A percentile compares a stretch with the other conserved stretches of the same genome.
Conservation (phyloP, 2,113 vertebrate species). For the Corvus cornix region DNA sequence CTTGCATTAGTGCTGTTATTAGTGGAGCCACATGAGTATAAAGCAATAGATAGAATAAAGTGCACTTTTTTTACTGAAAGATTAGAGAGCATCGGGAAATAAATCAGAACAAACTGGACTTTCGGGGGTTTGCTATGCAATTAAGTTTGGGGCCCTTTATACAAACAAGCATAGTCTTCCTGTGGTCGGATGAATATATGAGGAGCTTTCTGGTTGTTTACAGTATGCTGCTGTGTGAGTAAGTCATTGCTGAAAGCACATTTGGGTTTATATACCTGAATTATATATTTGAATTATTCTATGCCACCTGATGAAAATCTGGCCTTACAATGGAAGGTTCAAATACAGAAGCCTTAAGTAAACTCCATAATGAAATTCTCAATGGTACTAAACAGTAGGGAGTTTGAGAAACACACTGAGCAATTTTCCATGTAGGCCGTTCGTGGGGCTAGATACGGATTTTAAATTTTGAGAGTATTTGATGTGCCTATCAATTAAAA, state of each 20-base stretch:
- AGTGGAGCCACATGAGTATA: background rate
- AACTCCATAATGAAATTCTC: background rate
- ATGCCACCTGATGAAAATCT: background rate
- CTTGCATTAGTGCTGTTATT: background rate
- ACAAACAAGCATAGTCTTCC: background rate
- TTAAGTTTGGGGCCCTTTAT: background rate
- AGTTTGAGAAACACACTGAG: background rate
- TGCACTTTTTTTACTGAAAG: background rate
- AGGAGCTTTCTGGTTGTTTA: background rate
- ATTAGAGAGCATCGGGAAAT: background rate
- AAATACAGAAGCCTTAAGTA: background rate
- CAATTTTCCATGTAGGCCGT: background rate
- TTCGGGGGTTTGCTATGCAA: background rate
- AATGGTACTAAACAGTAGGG: background rate
- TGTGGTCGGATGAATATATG: background rate
- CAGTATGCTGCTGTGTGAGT: background rate
- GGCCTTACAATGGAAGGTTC: background rate
- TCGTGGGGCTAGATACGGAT: accelerated
- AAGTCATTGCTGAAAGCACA: background rate
- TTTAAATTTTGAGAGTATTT: background rate
- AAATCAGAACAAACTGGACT: background rate
- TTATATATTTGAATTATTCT: background rate
- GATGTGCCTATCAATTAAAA: background rate
- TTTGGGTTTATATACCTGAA: background rate
- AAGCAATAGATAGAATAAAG: background rate